Evolutionary conservation across 2,888 invertebrate genomes (phyloP), one percentile per base, ranked within the genome.

Genomic region (Notodonta ziczac): DNA sequence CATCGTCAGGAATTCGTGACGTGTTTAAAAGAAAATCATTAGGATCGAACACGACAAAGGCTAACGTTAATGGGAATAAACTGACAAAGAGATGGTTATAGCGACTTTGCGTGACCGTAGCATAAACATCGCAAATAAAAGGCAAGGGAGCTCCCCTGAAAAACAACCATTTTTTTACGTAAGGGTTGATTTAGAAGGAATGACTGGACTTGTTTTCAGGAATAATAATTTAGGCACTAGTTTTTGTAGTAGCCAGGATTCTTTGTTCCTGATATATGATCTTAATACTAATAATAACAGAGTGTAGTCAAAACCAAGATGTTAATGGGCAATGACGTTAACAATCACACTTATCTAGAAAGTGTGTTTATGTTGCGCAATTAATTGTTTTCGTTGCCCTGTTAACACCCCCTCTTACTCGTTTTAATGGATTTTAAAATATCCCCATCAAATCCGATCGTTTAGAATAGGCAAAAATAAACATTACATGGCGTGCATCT

Each of bases 101-200:
- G 65, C 59, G 56, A 59, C 55, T 56, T 74, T 59, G 73, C 75
- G 75, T 74, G 74, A 71, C 71, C 62, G 16, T n/a, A 10, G 57
- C 10, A 57, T 51, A 16, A 56, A 61, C 58, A 65, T 55, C 62
- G 58, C 63, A 50, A 67, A 67, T 60, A 66, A 70, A 71, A 67
- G 62, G 60, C 69, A 67, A 59, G 67, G 58, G 24, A 46, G n/a
- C 53, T 24, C 55, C 48, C 14, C 35, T 60, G 56, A 55, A 69
- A 65, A 55, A 53, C 58, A 57, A 59, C 51, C 66, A 52, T 6
- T 52, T 24, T 8, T 16, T 16, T 56, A 51, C 16, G 44, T 48
- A 63, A 56, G 44, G 7, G 2, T 51, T 48, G 5, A n/a, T 9
- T 5, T 5, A 13, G 24, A 52, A 24, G 24, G 51, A 51, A 51